Evolutionary conservation across 2,113 vertebrate genomes (phyloP), one percentile per base, ranked within the genome.

Genomic region (Alaudala cheleensis): DNA sequence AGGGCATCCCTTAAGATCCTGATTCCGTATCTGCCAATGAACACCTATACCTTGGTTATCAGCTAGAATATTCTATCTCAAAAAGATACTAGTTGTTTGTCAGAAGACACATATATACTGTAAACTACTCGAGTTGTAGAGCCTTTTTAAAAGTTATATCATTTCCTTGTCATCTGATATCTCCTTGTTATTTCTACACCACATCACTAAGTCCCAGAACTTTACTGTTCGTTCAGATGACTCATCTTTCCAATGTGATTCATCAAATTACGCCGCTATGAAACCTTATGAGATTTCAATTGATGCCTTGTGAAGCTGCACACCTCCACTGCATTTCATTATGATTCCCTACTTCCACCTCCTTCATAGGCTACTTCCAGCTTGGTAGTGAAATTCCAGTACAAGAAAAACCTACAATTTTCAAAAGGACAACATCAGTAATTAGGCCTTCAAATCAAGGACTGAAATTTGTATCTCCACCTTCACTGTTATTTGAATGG

Each of bases 211-310:
- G 61, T n/a, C 94, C 95, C 61, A 79, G 49, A 93, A 84, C 66
- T 94, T 89, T 34, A 86, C 60, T 90, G 76, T 92, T 84, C 79
- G 73, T 58, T 93, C 89, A 79, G 66, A 87, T 95, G 89, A 95
- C 78, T 95, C 95, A 97, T 95, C 65, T 77, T 95, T 92, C 84
- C 89, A 92, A 82, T 3, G 65, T 95, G 93, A 97, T 81, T 97
- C 96, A 95, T 81, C 78, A 90, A 89, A 91, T 87, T 89, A 81
- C 19, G 0, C 42, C 89, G 84, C 70, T 61, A 40, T 69, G 74
- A 93, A 96, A 91, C 42, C 57, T 61, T 89, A 53, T 1, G 33
- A 92, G 88, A 95, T 45, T 89, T 90, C 94, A 94, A 65, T 4
- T 66, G 86, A 76, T 91, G 49, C 23, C 50, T 85, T 85, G 37